A percentile compares a stretch with the other conserved stretches of the same genome.
Conservation (phyloP, 2,797 vertebrate genomes). For the Dallia pectoralis region DNA sequence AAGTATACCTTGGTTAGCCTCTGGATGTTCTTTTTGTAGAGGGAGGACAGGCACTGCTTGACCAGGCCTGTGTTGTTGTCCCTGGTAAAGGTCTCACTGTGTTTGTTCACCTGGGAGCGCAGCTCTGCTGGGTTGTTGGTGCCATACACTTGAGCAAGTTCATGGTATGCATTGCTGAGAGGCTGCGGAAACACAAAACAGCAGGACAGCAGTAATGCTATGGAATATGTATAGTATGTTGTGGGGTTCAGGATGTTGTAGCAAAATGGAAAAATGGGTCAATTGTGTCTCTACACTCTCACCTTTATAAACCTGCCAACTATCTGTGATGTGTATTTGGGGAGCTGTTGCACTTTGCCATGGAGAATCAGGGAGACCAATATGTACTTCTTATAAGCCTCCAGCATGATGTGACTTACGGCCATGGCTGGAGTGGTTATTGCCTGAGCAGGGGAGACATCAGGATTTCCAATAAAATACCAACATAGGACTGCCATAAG, state of each 20-base stretch:
- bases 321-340: conserved; percentile 99
- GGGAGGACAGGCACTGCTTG: conserved; percentile 96
- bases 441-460: conserved; percentile 72
- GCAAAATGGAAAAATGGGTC: not conserved
- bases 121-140: conserved; percentile 96
- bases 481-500: not conserved
- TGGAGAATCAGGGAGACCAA: conserved; percentile 98
- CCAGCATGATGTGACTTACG: conserved; percentile 99
- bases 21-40: conserved; percentile 99
- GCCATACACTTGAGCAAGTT: conserved; percentile 94
- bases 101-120: conserved; percentile 90
- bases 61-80: conserved; percentile 98
- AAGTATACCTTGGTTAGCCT: conserved; percentile 92
- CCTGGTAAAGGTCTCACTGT: conserved; percentile 89
- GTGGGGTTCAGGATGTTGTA: not conserved
- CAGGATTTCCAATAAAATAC: not conserved
- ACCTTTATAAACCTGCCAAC: conserved; percentile 99
- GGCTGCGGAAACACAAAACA: conserved; percentile 71
- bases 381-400: conserved; percentile 99
- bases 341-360: conserved; percentile 96
- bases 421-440: conserved; percentile 99
- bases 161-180: conserved; percentile 97
- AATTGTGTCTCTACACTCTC: conserved; percentile 38
- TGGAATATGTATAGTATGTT: not conserved
- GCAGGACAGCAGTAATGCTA: not conserved